Conservation (phyloP, 64 coral and sea anemone species). For the Pachyseris speciosa region DNA sequence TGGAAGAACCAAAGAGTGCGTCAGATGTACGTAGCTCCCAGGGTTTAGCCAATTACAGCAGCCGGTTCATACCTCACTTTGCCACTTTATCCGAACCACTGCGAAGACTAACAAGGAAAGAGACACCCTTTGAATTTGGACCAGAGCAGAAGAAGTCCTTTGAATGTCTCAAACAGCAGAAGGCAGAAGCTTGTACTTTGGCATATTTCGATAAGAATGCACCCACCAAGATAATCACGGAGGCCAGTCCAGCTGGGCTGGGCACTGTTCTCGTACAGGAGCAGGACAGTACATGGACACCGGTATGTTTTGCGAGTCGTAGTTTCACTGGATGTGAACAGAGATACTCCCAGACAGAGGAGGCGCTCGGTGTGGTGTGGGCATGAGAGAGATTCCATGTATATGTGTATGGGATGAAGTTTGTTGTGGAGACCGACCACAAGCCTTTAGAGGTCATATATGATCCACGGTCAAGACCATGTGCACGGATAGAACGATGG, state of each 20-base stretch:
- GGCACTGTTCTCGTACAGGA: slow-evolving; percentile 13
- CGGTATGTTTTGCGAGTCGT: slow-evolving; percentile 27
- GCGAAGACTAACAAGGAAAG: slow-evolving; percentile 38
- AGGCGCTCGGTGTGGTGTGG: slow-evolving; percentile 8
- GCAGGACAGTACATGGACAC: not conserved
- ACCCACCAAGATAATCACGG: slow-evolving; percentile 25
- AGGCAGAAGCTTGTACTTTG: slow-evolving; percentile 10
- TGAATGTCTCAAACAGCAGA: not conserved
- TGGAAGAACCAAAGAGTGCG: slow-evolving; percentile 3
- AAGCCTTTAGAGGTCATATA: slow-evolving; percentile 44
- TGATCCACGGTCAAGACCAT: slow-evolving; percentile 14
- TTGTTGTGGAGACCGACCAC: slow-evolving; percentile 28
- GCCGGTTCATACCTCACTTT: slow-evolving; percentile 44
- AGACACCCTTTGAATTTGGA: slow-evolving; percentile 27
- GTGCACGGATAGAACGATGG: slow-evolving; percentile 33
- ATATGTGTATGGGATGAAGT: slow-evolving; percentile 17
- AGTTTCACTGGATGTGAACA: slow-evolving; percentile 40
- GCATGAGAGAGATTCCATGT: slow-evolving; percentile 2
- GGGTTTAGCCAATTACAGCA: slow-evolving; percentile 40
- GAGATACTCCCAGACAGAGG: slow-evolving; percentile 53
- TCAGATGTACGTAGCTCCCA: slow-evolving; percentile 36
- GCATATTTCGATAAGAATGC: slow-evolving; percentile 46
- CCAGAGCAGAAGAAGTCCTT: slow-evolving; percentile 20
- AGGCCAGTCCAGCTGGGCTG: slow-evolving; percentile 41
- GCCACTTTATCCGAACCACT: slow-evolving; percentile 43